Percentiles rank a stretch among this genome's conserved stretches.
Conservation (phyloP, 2,888 invertebrate species). For the Andrena praecox region DNA sequence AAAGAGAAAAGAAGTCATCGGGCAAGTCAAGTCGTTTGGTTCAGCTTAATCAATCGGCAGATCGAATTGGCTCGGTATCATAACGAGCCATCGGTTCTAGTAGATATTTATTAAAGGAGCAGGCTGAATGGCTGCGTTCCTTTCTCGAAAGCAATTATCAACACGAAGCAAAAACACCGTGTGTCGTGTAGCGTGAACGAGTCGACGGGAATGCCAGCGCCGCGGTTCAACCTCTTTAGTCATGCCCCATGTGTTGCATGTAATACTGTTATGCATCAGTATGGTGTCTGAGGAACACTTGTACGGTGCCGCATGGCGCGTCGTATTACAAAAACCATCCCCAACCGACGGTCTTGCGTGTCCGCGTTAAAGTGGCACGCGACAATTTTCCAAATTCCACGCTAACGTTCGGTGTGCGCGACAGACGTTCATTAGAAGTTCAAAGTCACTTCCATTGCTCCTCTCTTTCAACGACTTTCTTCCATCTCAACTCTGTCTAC, state of each 20-base stretch:
- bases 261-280: constrained; percentile 41
- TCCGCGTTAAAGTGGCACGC: constrained; percentile 30
- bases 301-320: constrained; percentile 27
- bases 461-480: too few relatives aligned
- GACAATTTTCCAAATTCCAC: constrained; percentile 49
- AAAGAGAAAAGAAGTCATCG: too few relatives aligned
- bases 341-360: constrained; percentile 2
- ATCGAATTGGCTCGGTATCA: background rate
- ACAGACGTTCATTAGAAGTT: background rate
- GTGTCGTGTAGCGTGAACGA: constrained; percentile 4
- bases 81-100: too few relatives aligned
- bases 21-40: background rate
- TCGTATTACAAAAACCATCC: constrained; percentile 36
- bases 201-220: constrained; percentile 21
- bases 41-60: background rate
- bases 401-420: background rate
- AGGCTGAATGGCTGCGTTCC: background rate
- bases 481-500: too few relatives aligned
- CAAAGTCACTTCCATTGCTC: background rate
- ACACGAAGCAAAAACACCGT: constrained; percentile 24
- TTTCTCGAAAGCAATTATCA: constrained; percentile 31
- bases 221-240: constrained; percentile 40
- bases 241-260: constrained; percentile 50
- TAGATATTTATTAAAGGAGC: background rate
- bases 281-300: constrained; percentile 45